Conservation (phyloP, 2,888 invertebrate genomes). For the Elmis aenea region DNA sequence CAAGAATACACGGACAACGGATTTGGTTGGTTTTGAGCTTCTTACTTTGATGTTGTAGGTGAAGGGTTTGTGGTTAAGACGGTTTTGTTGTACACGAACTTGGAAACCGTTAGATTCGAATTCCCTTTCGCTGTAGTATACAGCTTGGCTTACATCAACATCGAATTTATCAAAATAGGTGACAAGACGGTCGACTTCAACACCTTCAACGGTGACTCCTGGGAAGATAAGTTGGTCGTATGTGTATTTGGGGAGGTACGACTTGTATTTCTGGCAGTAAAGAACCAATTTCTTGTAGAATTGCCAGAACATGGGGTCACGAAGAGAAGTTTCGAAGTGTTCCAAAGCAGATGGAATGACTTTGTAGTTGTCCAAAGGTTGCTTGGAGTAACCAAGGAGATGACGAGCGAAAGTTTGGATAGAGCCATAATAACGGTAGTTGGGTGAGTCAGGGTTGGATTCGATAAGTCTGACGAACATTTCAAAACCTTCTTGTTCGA, state of each 20-base stretch:
- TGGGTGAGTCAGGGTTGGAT: constrained; percentile 58
- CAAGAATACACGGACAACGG: constrained; percentile 60
- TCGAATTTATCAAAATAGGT: constrained; percentile 66
- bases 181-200: constrained; percentile 59
- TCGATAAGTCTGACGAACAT: constrained; percentile 62
- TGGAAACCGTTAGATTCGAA: constrained; percentile 45
- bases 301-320: constrained; percentile 67
- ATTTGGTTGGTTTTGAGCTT: constrained; percentile 55
- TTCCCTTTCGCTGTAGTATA: constrained; percentile 49
- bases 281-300: constrained; percentile 57
- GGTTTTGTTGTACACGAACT: constrained; percentile 60
- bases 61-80: constrained; percentile 68
- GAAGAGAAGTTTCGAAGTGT: constrained; percentile 58
- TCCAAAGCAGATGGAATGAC: constrained; percentile 61
- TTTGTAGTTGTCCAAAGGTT: constrained; percentile 40
- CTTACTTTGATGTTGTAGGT: constrained; percentile 55
- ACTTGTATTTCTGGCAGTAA: constrained; percentile 57
- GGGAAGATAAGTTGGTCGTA: constrained; percentile 56
- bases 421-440: constrained; percentile 56
- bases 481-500: constrained; percentile 58
- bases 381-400: constrained; percentile 51
- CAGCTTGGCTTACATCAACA: constrained; percentile 55
- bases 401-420: constrained; percentile 53
- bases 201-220: constrained; percentile 58
- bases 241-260: constrained; percentile 56